These are phyloP conservation scores for Strigamia crassipes DNA, from an alignment of 2,888 invertebrate species.

Conservation along the genomic window DNA sequence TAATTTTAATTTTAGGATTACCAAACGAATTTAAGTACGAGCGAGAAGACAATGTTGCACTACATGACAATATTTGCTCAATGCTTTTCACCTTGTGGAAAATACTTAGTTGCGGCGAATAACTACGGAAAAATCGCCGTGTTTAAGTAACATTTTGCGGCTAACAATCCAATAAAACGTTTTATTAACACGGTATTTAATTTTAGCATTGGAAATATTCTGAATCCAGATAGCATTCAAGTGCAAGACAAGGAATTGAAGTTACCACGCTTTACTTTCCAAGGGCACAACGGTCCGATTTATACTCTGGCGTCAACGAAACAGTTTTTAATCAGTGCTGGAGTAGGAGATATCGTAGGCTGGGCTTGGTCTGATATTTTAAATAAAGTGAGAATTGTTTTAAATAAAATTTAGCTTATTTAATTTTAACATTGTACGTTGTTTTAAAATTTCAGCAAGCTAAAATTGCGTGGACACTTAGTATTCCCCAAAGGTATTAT, in stretches of 20 bases:
- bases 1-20: neutral
- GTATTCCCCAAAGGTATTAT: slow-evolving; percentile 56
- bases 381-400: slow-evolving; percentile 58
- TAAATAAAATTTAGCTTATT: neutral
- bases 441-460: slow-evolving; percentile 50
- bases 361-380: slow-evolving; percentile 75
- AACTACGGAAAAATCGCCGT: slow-evolving; percentile 82
- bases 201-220: slow-evolving; percentile 55
- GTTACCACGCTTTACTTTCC: slow-evolving; percentile 56
- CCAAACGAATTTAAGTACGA: neutral
- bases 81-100: slow-evolving; percentile 80
- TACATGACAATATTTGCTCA: slow-evolving; percentile 84
- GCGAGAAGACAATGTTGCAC: slow-evolving; percentile 50
- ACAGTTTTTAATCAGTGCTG: slow-evolving; percentile 71
- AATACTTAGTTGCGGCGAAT: slow-evolving; percentile 79
- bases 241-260: slow-evolving; percentile 52
- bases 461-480: slow-evolving; percentile 55
- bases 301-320: slow-evolving; percentile 71
- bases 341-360: slow-evolving; percentile 75
- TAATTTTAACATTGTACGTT: slow-evolving; percentile 38
- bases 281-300: slow-evolving; percentile 62
- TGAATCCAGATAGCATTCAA: slow-evolving; percentile 56
- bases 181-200: no score
- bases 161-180: neutral
- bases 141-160: slow-evolving; percentile 67